Base-by-base conservation (phyloP, 2,888 invertebrate genomes). In the Glaucopsyche alexis region DNA sequence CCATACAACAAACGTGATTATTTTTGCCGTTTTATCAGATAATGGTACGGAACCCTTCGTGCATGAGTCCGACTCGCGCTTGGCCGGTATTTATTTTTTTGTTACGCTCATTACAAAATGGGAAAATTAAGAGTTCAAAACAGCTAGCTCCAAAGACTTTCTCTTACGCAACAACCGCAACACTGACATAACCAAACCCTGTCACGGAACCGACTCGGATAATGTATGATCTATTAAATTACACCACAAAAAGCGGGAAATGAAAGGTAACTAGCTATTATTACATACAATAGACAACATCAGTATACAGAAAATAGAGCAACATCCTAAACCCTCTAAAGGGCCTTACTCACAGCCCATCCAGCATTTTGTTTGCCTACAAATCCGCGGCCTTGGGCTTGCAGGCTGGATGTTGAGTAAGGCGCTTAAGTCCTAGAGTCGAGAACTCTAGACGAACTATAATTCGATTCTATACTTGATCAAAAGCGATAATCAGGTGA, bases 191-290 rank as follows among this genome's bases (percentile, higher is more conserved):
- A 66, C 29, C 60, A 16, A 60, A 8, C 16, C 40, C 66, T 16
- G 66, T 66, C 66, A 66, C 66, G 66, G 66, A 42, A 66, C 66
- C 9, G 66, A 14, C 66, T 66, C 66, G 42, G 66, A 16, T 66
- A 66, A 66, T 42, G 42, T 42, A 66, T 66, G 66, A 66, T 66
- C 66, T 55, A 55, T 55, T 55, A 66, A 66, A 66, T 66, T 66
- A 66, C 66, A 60, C 60, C 60, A 1, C 60, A 66, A 42, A 66
- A 16, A 42, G 40, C 40, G 66, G 66, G 66, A 66, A 66, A 66
- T 42, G 66, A 66, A 66, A 66, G 40, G 40, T 42, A 66, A 66
- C 60, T 60, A 60, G 60, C 60, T 60, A 38, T 29, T 38, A 60
- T 60, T 38, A 60, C 13, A 60, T 60, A 60, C 55, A 60, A 60